These are phyloP conservation scores for Patella depressa DNA, from an alignment of 2,888 invertebrate genomes.

Conservation along the genomic window DNA sequence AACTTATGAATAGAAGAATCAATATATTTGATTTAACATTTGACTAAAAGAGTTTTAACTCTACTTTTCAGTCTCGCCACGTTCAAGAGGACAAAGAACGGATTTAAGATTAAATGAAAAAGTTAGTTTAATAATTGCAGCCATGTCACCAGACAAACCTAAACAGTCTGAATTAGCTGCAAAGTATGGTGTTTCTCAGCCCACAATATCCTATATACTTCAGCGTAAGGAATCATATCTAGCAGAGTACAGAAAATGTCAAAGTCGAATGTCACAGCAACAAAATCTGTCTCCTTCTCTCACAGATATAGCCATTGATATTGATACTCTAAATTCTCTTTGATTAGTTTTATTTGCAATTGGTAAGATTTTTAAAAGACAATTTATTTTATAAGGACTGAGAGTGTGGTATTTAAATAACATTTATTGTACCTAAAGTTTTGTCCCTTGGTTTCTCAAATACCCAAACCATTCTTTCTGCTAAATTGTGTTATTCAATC, in stretches of 20 bases:
- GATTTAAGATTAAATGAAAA: constrained; percentile 5
- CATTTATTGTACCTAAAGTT: too few species aligned
- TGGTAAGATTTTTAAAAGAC: too few species aligned
- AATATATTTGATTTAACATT: not conserved
- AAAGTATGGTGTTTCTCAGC: constrained; percentile 5
- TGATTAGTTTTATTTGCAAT: too few species aligned
- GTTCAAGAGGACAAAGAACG: not conserved
- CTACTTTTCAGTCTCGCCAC: not conserved
- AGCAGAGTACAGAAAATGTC: not conserved
- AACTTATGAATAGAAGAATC: too few species aligned
- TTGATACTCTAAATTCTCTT: too few species aligned
- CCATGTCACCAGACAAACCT: constrained; percentile 7
- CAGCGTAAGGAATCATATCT: not conserved
- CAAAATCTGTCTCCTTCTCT: not conserved
- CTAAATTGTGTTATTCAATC: too few species aligned
- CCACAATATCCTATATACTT: constrained; percentile 5
- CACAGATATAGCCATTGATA: not conserved
- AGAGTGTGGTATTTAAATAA: too few species aligned
- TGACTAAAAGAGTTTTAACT: not conserved
- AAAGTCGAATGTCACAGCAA: not conserved
- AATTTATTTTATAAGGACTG: too few species aligned
- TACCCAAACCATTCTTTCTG: too few species aligned
- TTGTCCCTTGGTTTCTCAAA: too few species aligned
- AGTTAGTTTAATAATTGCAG: constrained; percentile 1
- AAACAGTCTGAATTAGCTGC: constrained; percentile 2